Conservation (phyloP, 2,113 vertebrate genomes). For the Syngnathus scovelli region DNA sequence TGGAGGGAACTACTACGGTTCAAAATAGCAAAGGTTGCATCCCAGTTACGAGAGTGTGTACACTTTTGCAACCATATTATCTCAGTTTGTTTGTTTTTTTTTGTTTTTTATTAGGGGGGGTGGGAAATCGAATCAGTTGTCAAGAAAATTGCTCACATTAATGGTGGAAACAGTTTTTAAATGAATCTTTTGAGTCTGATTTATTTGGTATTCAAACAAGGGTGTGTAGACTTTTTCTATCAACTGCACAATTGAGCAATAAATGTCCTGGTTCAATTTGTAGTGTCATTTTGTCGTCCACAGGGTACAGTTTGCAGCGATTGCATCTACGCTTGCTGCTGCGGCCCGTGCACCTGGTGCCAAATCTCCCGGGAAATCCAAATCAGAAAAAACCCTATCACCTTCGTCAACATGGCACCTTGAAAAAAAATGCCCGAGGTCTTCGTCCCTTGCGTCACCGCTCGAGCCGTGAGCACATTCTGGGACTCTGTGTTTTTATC, state of each 20-base stretch:
- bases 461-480: background rate
- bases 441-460: background rate
- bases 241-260: background rate
- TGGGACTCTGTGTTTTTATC: background rate
- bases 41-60: too few relatives aligned
- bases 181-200: background rate
- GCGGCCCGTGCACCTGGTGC: slow-evolving; percentile 63
- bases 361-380: slow-evolving; percentile 67
- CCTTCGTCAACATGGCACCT: background rate
- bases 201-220: background rate
- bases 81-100: too few relatives aligned
- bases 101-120: too few relatives aligned
- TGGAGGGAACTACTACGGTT: background rate
- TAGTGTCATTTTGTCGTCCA: background rate
- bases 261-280: background rate
- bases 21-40: background rate
- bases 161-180: too few relatives aligned
- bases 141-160: too few relatives aligned
- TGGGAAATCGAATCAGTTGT: too few relatives aligned
- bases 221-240: background rate
- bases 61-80: too few relatives aligned
- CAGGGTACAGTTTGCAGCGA: slow-evolving; percentile 61
- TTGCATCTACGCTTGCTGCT: slow-evolving; percentile 51
- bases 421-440: background rate
- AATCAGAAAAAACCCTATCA: slow-evolving; percentile 23